phyloP scores from a whole-genome alignment of 2,797 vertebrate genomes.

The Onychomys leucogaster region DNA sequence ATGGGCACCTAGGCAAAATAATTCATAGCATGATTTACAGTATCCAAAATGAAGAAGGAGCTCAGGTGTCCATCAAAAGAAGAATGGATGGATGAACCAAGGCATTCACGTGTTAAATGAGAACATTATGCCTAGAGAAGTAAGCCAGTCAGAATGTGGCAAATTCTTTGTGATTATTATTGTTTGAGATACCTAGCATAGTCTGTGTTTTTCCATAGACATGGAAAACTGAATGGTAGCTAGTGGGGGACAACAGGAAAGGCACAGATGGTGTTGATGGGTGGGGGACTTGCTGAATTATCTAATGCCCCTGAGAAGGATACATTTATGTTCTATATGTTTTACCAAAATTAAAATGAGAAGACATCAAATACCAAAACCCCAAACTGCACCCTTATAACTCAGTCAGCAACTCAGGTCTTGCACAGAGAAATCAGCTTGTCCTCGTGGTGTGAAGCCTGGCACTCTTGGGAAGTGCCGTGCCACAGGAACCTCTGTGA shows the following conservation, averaged over 20 bases:
- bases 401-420: background rate
- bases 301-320: background rate
- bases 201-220: background rate
- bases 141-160: background rate
- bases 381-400: background rate
- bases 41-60: background rate
- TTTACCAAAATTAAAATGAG: conserved; percentile 23
- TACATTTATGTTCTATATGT: background rate
- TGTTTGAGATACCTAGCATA: background rate
- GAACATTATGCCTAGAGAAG: background rate
- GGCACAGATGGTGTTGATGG: background rate
- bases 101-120: background rate
- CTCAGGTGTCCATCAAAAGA: background rate
- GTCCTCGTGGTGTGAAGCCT: background rate
- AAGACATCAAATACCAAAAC: background rate
- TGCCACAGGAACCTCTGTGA: background rate
- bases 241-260: accelerated
- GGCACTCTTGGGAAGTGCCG: background rate
- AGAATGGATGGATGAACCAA: background rate
- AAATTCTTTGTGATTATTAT: background rate
- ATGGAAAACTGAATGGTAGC: background rate
- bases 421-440: background rate
- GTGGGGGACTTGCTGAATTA: background rate
- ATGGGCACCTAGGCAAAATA: background rate
- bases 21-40: background rate